Base-by-base conservation (phyloP, 30 jellyfish, hydroid and myxozoan genomes). In the Pseudorhiza aurosa region DNA sequence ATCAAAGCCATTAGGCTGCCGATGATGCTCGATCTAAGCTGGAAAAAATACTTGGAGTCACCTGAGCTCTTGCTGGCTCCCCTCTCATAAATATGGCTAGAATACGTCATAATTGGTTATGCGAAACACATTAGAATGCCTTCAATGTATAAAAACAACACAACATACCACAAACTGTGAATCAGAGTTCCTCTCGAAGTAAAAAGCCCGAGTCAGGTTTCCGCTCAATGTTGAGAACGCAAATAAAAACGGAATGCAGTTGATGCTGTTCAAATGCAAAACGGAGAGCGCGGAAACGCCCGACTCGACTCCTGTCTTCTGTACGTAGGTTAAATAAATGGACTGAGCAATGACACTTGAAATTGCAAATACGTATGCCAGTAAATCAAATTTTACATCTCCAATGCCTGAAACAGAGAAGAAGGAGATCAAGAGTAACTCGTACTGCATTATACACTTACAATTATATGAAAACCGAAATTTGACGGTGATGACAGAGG, bases 281-380 rank as follows among this genome's bases (percentile, higher is more conserved):
- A 92, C 96, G 0, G 96, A 85, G 1, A 92, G 68, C 0, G 98
- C 96, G 0, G 98, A 85, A 1, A 60, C 90, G 0, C 89, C 94
- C 42, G 85, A 45, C 53, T 92, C 98, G 22, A 92, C 77, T 6
- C 98, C 98, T 21, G 98, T 77, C 77, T 92, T 92, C 68, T 92
- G 98, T n/a, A 92, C 96, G 53, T 85, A 92, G 18, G 98, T 92
- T 50, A 92, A 60, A 64, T 92, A 92, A 29, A 83, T 53, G 0
- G 96, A 64, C 37, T 92, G 98, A 3, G 98, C 98, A 12, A 72
- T 62, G 14, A 92, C 98, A 72, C 98, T 92, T 26, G 88, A 58
- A 10, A 92, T 24, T 19, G 95, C 98, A 81, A 79, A 69, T 21
- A 80, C 31, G 46, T 92, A 92, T 19, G 97, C 96, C 12, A 21